These are phyloP conservation scores for Toxotes lorentzi DNA, from an alignment of 2,797 vertebrate species.

Conservation along the genomic window DNA sequence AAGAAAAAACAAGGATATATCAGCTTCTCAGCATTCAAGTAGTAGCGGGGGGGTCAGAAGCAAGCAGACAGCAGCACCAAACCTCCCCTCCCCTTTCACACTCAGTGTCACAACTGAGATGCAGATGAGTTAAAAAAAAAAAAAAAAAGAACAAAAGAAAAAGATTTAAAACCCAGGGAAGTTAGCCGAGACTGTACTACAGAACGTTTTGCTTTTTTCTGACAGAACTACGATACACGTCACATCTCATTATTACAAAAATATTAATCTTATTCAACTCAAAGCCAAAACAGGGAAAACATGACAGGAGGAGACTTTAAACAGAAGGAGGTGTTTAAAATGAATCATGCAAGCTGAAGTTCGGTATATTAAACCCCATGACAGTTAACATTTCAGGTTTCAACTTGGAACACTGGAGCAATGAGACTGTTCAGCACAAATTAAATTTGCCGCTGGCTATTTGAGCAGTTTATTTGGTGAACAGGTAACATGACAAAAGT, in stretches of 20 bases:
- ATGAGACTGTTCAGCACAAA: constrained; percentile 37
- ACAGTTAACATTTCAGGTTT: constrained; percentile 9
- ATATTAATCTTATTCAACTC: constrained; percentile 77
- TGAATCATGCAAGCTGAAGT: constrained; percentile 63
- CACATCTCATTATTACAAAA: constrained; percentile 77
- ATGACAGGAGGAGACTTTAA: constrained; percentile 39
- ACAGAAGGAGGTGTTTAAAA: constrained; percentile 43
- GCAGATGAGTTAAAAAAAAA: constrained; percentile 27
- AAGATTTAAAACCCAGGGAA: constrained; percentile 32
- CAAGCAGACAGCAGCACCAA: background rate
- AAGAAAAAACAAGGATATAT: constrained; percentile 14
- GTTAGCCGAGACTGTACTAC: constrained; percentile 61
- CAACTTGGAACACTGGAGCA: constrained; percentile 5
- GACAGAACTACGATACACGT: constrained; percentile 68
- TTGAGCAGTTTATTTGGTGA: constrained; percentile 48
- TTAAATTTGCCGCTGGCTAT: constrained; percentile 16
- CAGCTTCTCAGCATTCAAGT: constrained; percentile 55
- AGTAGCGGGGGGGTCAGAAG: constrained; percentile 23
- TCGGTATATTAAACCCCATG: constrained; percentile 39
- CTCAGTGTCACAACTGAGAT: constrained; percentile 38
- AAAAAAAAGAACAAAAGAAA: constrained; percentile 30
- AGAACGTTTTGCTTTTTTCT: constrained; percentile 47
- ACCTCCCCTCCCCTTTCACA: constrained; percentile 16
- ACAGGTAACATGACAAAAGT: constrained; percentile 31
- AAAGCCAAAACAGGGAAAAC: constrained; percentile 38